Percentiles rank a stretch among this genome's conserved stretches.
Conservation (phyloP, 2,113 vertebrate species). For the Peucedramus taeniatus region DNA sequence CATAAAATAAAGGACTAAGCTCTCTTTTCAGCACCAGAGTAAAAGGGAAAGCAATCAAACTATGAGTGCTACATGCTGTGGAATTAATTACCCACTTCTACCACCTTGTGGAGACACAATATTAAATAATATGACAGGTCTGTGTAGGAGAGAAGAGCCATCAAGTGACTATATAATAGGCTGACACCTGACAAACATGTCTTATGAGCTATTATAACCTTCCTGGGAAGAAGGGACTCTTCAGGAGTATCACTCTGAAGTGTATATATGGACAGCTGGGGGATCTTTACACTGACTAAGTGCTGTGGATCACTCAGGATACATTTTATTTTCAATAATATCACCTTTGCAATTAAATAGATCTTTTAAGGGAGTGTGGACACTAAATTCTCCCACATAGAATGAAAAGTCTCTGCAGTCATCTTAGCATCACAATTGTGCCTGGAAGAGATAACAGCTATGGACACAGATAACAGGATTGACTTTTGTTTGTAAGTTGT, state of each 20-base stretch:
- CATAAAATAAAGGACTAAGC: neutral
- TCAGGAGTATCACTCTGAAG: neutral
- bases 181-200: neutral
- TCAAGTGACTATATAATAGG: neutral
- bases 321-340: neutral
- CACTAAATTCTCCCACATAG: neutral
- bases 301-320: neutral
- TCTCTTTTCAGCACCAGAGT: neutral
- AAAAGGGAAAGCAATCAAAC: neutral
- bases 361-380: neutral
- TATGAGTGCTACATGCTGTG: neutral
- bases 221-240: neutral
- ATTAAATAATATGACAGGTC: neutral
- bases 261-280: neutral
- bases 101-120: constrained; percentile 51
- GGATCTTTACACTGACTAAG: neutral
- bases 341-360: neutral
- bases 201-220: neutral
- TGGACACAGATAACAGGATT: neutral
- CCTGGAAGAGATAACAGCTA: neutral
- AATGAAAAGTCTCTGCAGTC: neutral
- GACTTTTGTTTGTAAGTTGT: neutral
- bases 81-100: constrained; percentile 61
- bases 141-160: neutral
- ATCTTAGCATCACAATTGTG: neutral